Percentiles rank a stretch among this genome's conserved stretches.
phyloP scores from a whole-genome alignment of 2,888 invertebrate genomes.

The Cantharis flavilabris region DNA sequence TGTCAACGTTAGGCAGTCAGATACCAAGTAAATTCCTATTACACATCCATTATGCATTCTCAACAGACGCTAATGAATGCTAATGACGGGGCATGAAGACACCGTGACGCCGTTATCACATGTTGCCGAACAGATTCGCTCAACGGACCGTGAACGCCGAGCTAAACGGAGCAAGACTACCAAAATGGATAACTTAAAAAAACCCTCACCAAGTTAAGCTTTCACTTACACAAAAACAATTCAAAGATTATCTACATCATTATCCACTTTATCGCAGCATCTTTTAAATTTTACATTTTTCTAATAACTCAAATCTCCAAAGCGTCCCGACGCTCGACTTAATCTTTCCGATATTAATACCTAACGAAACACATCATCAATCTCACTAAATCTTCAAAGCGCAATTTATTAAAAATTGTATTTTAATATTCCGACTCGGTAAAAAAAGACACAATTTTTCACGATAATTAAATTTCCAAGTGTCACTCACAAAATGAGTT shows the following conservation, averaged over 20 bases:
- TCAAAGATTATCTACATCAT: not conserved
- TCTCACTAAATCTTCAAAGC: not conserved
- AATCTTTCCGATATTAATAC: not conserved
- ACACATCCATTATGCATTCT: conserved; percentile 43
- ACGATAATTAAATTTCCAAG: not conserved
- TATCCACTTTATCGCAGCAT: not conserved
- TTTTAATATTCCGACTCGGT: not conserved
- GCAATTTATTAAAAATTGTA: not conserved
- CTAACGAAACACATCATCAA: conserved; percentile 1
- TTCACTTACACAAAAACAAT: not conserved
- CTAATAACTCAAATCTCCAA: not conserved
- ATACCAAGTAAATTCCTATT: conserved; percentile 35
- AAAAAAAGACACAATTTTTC: not conserved
- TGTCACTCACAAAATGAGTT: not conserved
- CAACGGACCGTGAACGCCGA: conserved; percentile 28
- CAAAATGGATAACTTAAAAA: conserved; percentile 16
- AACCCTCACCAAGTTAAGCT: not conserved
- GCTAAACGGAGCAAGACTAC: conserved; percentile 19
- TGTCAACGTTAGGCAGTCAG: conserved; percentile 28
- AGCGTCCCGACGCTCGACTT: not conserved
- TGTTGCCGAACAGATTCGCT: conserved; percentile 32
- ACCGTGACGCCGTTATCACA: conserved; percentile 42
- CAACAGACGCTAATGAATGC: conserved; percentile 44
- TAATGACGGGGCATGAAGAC: conserved; percentile 43
- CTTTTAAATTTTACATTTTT: not conserved